These are phyloP conservation scores for Monomorium pharaonis DNA, from an alignment of 1,140 invertebrate genomes.

Conservation along the genomic window DNA sequence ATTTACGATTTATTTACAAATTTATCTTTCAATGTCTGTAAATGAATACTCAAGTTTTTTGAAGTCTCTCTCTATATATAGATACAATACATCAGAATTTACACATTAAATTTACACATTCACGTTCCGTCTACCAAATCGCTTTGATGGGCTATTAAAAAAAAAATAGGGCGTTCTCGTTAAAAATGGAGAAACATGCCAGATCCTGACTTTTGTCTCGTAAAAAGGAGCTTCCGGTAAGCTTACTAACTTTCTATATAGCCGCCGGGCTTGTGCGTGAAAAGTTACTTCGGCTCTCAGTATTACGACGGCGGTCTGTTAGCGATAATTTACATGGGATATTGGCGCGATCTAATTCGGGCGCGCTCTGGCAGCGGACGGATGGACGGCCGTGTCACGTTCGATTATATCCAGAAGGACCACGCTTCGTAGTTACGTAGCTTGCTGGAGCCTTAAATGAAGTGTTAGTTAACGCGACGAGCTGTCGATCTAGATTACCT, in stretches of 20 bases:
- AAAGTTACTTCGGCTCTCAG: conserved; percentile 17
- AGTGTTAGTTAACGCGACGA: conserved; percentile 55
- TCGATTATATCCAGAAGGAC: conserved; percentile 62
- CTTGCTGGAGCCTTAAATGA: conserved; percentile 25
- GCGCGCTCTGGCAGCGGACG: conserved; percentile 39
- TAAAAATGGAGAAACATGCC: neutral
- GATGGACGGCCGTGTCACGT: conserved; percentile 66
- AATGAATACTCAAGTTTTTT: no score
- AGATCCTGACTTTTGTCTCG: neutral
- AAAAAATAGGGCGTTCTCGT: neutral
- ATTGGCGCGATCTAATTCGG: conserved; percentile 71
- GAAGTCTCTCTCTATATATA: neutral
- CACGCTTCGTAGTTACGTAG: conserved; percentile 22
- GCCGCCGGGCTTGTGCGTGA: neutral
- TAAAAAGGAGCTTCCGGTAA: neutral
- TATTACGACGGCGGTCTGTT: conserved; percentile 52
- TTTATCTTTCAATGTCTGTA: neutral
- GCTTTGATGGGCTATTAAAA: neutral
- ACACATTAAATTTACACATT: neutral
- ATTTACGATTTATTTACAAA: neutral
- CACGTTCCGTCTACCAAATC: neutral
- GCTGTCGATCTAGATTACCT: conserved; percentile 56
- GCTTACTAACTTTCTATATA: conserved; percentile 6
- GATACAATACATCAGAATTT: neutral
- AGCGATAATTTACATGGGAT: conserved; percentile 70